Evolutionary conservation across 2,113 vertebrate species (phyloP), one percentile per base, ranked within the genome.

Genomic region (Trematocara variabile): DNA sequence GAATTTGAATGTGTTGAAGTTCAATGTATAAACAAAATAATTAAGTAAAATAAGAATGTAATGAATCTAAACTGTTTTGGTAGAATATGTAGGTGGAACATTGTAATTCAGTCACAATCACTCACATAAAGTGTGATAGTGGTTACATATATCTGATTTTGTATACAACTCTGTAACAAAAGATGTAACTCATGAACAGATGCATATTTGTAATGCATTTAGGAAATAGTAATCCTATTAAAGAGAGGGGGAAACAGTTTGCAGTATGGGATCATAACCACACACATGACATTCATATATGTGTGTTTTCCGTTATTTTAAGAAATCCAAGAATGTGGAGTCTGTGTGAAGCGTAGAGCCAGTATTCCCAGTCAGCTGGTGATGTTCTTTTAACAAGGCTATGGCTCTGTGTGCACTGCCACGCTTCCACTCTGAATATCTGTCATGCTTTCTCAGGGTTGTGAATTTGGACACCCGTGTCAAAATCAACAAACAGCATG

Each of bases 371-470:
- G 50, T 52, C 70, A 78, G 14, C 8, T 33, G 33, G 25, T 33
- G 53, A 82, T 80, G 53, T 28, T 82, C 37, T n/a, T 56, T 53
- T 55, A 80, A 85, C 48, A 41, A 65, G 30, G 16, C 79, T 55
- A 48, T 79, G 30, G 73, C 53, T 75, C 44, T 50, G 0, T 75
- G 25, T 50, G 70, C 44, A 48, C 70, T 80, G 33, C 44, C 63
- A 80, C 20, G n/a, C 56, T 78, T 58, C 41, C 5, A 34, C 81
- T 88, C 48, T 63, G 16, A 82, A 84, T 82, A 20, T 82, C 18
- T 84, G 46, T 84, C 77, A 86, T 73, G 70, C 46, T 86, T 56
- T 50, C 55, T 79, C 58, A 79, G 77, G 79, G 75, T 34, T 87
- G 41, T 16, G 25, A 63, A 53, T 73, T 39, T 60, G 41, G 58